Conservation (phyloP, 2,888 invertebrate genomes). For the Pemphredon lugubris region DNA sequence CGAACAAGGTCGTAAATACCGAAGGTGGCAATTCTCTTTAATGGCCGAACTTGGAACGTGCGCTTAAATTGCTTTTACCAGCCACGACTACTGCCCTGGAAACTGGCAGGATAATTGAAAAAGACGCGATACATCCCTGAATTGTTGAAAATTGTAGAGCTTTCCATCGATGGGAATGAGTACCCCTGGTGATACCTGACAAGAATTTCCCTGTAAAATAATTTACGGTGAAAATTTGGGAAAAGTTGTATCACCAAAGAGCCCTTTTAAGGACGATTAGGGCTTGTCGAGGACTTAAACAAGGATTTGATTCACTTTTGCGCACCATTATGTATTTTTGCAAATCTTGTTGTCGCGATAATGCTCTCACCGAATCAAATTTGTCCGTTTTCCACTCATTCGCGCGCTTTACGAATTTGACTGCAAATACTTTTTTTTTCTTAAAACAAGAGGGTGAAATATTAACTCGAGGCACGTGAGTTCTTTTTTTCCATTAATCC, state of each 20-base stretch:
- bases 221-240: too few species aligned
- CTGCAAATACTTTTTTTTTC: neutral
- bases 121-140: neutral
- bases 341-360: too few species aligned
- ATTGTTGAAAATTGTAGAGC: too few species aligned
- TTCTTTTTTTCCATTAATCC: constrained; percentile 13
- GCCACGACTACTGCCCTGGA: neutral
- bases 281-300: too few species aligned
- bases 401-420: too few species aligned
- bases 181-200: neutral
- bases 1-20: constrained; percentile 39
- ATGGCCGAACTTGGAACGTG: constrained; percentile 1
- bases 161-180: neutral
- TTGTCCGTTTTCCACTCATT: too few species aligned
- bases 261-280: too few species aligned
- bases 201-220: neutral
- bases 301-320: too few species aligned
- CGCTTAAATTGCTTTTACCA: constrained; percentile 11
- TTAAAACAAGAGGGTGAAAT: neutral
- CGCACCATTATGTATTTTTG: too few species aligned
- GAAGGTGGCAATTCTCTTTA: constrained; percentile 37
- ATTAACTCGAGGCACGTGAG: neutral
- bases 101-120: neutral
- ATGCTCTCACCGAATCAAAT: too few species aligned
- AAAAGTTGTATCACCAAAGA: too few species aligned